Evolutionary conservation across 2,113 vertebrate species (phyloP).

Genomic region (Sphaerodactylus townsendi): DNA sequence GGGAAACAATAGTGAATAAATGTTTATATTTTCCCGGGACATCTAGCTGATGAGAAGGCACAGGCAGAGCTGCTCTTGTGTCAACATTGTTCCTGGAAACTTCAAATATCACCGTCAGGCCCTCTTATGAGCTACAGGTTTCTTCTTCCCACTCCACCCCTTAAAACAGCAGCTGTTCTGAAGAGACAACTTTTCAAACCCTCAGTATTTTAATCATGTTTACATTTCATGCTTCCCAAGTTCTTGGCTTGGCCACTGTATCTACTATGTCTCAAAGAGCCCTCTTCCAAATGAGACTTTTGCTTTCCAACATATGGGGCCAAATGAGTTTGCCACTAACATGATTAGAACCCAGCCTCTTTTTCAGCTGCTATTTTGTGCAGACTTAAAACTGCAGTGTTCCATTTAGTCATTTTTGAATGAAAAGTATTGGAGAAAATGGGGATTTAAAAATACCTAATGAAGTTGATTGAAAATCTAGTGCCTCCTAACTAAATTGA

Average conservation of each 20-base stretch:
- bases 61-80: conserved; percentile 28
- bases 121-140: conserved; percentile 19
- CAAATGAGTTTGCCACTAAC: conserved; percentile 39
- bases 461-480: conserved; percentile 39
- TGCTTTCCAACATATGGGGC: conserved; percentile 50
- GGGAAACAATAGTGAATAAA: conserved; percentile 51
- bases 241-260: conserved; percentile 44
- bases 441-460: conserved; percentile 51
- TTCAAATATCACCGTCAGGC: conserved; percentile 45
- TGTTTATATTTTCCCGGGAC: conserved; percentile 40
- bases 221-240: conserved; percentile 57
- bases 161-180: conserved; percentile 26
- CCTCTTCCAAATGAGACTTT: conserved; percentile 50
- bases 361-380: conserved; percentile 24
- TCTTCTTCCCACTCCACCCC: neutral
- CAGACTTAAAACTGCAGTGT: conserved; percentile 38
- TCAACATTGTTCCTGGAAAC: conserved; percentile 53
- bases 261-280: conserved; percentile 42
- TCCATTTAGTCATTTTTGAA: conserved; percentile 27
- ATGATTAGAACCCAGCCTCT: conserved; percentile 19
- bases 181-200: conserved; percentile 15
- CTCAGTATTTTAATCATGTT: conserved; percentile 47
- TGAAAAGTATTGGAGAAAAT: conserved; percentile 33
- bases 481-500: conserved; percentile 54
- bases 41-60: conserved; percentile 17